Evolutionary conservation across 92 coral and sea anemone species (phyloP).

Genomic region (Meandrina meandrites): DNA sequence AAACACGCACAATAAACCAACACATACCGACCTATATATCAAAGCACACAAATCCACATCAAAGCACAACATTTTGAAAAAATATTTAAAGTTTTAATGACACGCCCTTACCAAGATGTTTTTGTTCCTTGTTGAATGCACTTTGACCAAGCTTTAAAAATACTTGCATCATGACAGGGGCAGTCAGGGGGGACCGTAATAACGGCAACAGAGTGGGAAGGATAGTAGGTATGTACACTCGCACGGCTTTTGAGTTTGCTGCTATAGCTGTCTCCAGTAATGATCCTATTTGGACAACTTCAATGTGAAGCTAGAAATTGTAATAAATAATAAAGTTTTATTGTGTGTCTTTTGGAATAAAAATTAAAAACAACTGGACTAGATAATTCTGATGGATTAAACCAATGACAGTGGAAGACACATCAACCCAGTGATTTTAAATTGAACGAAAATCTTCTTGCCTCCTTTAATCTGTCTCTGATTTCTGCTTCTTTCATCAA

Average conservation of each 20-base stretch:
- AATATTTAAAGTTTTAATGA: not conserved
- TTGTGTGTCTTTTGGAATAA: too few species aligned
- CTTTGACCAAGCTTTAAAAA: conserved; percentile 75
- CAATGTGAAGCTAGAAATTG: conserved; percentile 47
- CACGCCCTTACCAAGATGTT: conserved; percentile 64
- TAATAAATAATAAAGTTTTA: not conserved
- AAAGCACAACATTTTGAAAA: not conserved
- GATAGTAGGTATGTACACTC: conserved; percentile 63
- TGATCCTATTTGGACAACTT: conserved; percentile 61
- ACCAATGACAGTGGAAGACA: not conserved
- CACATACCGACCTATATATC: not conserved
- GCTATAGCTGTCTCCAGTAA: conserved; percentile 65
- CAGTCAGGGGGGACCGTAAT: conserved; percentile 85
- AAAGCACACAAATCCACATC: not conserved
- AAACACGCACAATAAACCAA: not conserved
- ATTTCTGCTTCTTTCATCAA: conserved; percentile 84
- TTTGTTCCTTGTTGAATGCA: conserved; percentile 58
- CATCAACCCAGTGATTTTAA: not conserved
- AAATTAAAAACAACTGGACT: too few species aligned
- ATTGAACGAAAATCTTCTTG: not conserved
- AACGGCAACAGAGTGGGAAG: conserved; percentile 67
- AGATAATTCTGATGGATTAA: not conserved
- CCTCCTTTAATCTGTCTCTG: conserved; percentile 80
- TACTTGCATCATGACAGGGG: conserved; percentile 66
- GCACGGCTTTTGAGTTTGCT: conserved; percentile 72